phyloP scores from a whole-genome alignment of 2,888 invertebrate genomes.

The Stenolophus ochropezus region DNA sequence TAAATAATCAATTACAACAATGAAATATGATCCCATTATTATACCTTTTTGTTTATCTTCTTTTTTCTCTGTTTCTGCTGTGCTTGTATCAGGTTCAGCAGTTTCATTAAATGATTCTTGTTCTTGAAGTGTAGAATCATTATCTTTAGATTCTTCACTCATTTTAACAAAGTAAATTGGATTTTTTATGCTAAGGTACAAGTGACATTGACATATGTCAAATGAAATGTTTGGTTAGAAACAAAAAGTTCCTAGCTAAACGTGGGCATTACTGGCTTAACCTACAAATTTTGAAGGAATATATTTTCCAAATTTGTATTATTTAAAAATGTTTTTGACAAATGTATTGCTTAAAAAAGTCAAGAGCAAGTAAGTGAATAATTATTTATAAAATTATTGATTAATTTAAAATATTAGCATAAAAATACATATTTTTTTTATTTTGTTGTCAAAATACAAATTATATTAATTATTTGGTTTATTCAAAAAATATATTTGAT shows the following conservation, averaged over 20 bases:
- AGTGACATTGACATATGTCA: conserved; percentile 1
- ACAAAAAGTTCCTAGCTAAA: background rate
- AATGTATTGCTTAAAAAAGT: conserved; percentile 82
- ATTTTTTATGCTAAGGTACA: background rate
- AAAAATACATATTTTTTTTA: too few relatives aligned
- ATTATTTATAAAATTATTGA: too few relatives aligned
- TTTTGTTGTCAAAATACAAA: too few relatives aligned
- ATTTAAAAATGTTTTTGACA: conserved; percentile 79
- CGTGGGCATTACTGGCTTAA: background rate
- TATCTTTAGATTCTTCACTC: conserved; percentile 13
- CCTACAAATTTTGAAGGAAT: background rate
- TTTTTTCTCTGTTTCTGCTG: conserved; percentile 28
- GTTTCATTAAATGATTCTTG: conserved; percentile 14
- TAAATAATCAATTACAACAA: conserved; percentile 7
- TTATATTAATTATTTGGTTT: too few relatives aligned
- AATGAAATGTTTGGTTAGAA: conserved; percentile 3
- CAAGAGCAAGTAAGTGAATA: conserved; percentile 86
- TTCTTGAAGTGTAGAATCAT: background rate
- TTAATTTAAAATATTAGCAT: too few relatives aligned
- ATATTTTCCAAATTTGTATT: background rate
- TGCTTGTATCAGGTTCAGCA: conserved; percentile 26
- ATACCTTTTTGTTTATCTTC: conserved; percentile 57
- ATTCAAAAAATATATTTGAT: too few relatives aligned
- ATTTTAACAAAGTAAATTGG: background rate
- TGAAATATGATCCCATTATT: background rate